A percentile compares a stretch with the other conserved stretches of the same genome.
Conservation (phyloP, 2,113 vertebrate species). For the Greenwoodochromis staneri region DNA sequence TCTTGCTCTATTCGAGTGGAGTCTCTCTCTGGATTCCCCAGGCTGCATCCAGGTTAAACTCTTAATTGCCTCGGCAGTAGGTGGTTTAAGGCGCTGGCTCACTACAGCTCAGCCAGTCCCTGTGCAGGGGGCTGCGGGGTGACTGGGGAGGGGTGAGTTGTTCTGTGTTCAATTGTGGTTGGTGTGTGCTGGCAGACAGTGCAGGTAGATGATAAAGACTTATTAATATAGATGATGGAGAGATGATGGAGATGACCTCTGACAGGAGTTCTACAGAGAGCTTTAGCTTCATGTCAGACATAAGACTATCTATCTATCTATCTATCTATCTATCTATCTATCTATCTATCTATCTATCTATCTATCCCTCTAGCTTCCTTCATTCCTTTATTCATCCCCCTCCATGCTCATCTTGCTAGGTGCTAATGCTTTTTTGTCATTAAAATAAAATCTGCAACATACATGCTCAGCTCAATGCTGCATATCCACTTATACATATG, state of each 20-base stretch:
- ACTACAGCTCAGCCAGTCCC: conserved; percentile 50
- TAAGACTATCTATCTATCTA: neutral
- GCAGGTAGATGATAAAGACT: conserved; percentile 49
- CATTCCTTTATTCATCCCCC: neutral
- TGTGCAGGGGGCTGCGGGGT: conserved; percentile 39
- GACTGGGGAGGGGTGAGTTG: conserved; percentile 6
- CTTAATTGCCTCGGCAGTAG: conserved; percentile 62
- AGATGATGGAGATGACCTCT: conserved; percentile 63
- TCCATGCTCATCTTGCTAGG: neutral
- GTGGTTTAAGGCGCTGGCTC: conserved; percentile 57
- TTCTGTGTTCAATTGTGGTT: conserved; percentile 38
- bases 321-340: conserved; percentile 3
- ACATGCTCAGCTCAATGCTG: conserved; percentile 52
- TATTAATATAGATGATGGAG: conserved; percentile 67
- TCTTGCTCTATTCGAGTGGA: conserved; percentile 64
- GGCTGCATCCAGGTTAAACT: conserved; percentile 66
- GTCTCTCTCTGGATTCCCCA: conserved; percentile 50
- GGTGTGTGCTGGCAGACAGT: conserved; percentile 9
- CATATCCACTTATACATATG: conserved; percentile 41
- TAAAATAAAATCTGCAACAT: conserved; percentile 75
- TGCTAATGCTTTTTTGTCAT: conserved; percentile 75
- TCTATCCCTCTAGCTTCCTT: neutral
- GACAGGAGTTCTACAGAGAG: conserved; percentile 31
- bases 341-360: neutral
- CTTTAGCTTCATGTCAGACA: neutral